phyloP scores from a whole-genome alignment of 2,797 vertebrate genomes.

The Pogoniulus pusillus region DNA sequence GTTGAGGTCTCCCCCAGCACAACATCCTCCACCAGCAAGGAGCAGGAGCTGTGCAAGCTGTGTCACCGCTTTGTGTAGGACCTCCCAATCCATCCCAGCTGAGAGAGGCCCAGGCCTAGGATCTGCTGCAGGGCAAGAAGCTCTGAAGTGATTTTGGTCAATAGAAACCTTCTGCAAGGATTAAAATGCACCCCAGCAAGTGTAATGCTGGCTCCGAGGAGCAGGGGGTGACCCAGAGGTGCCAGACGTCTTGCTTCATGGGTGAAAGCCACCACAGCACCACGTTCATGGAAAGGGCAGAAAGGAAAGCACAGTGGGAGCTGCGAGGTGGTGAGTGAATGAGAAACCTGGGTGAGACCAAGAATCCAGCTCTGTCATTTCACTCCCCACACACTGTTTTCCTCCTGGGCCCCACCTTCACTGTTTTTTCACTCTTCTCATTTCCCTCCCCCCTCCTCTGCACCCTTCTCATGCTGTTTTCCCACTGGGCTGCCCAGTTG shows the following conservation, averaged over 20 bases:
- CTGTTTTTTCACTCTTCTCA: neutral
- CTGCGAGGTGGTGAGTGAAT: constrained; percentile 17
- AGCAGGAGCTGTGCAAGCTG: neutral
- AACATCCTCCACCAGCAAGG: accelerated
- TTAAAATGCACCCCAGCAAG: neutral
- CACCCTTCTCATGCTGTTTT: constrained; percentile 7
- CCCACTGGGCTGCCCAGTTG: constrained; percentile 11
- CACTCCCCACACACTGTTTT: constrained; percentile 23
- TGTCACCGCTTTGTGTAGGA: neutral
- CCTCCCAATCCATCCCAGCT: neutral
- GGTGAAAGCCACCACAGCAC: neutral
- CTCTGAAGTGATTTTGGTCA: neutral
- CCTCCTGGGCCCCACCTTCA: constrained; percentile 44
- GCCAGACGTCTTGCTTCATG: neutral
- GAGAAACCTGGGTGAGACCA: constrained; percentile 34
- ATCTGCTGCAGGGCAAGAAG: neutral
- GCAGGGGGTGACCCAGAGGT: neutral
- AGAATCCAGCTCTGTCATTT: constrained; percentile 48
- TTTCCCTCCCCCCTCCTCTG: constrained; percentile 18
- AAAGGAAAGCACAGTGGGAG: constrained; percentile 15
- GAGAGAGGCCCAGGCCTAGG: neutral
- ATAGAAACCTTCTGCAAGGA: neutral
- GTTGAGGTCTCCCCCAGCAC: neutral
- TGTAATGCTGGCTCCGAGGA: neutral
- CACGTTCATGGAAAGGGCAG: neutral